Evolutionary conservation across 2,797 vertebrate species (phyloP).

Genomic region (Aulostomus chinensis): DNA sequence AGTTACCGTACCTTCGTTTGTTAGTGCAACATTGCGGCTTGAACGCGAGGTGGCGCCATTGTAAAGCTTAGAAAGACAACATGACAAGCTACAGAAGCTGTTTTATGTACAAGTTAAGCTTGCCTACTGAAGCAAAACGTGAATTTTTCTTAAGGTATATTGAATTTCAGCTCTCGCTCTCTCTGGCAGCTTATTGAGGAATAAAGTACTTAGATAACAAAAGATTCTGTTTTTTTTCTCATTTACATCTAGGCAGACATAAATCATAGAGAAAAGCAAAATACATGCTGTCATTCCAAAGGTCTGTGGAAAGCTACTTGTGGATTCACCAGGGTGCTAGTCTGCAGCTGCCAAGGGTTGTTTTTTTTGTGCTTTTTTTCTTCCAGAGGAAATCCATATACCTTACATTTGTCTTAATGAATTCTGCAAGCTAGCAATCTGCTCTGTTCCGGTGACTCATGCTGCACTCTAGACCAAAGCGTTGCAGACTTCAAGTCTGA

Average conservation of each 20-base stretch:
- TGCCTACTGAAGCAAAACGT: too few species aligned
- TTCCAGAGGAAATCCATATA: conserved; percentile 76
- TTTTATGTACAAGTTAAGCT: too few species aligned
- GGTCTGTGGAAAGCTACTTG: conserved; percentile 69
- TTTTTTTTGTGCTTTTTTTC: conserved; percentile 33
- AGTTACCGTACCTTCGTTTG: conserved; percentile 26
- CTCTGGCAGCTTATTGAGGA: too few species aligned
- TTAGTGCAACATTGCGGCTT: not conserved
- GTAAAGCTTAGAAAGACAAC: not conserved
- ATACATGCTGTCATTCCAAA: conserved; percentile 37
- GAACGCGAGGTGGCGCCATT: conserved; percentile 35
- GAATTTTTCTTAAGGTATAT: too few species aligned
- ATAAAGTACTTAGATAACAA: too few species aligned
- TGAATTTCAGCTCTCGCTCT: too few species aligned
- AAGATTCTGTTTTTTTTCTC: too few species aligned
- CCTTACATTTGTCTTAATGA: conserved; percentile 82
- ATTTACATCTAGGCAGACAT: conserved; percentile 11
- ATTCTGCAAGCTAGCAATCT: conserved; percentile 77
- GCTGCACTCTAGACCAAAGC: conserved; percentile 63
- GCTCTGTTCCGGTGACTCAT: conserved; percentile 73
- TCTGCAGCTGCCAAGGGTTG: conserved; percentile 62
- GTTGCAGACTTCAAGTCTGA: conserved; percentile 68
- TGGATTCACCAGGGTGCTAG: conserved; percentile 64
- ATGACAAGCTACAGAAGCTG: too few species aligned
- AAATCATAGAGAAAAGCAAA: conserved; percentile 39